Conservation (phyloP, 37 sponge, comb jelly and placozoan species). For the Aplysina aerophoba region DNA sequence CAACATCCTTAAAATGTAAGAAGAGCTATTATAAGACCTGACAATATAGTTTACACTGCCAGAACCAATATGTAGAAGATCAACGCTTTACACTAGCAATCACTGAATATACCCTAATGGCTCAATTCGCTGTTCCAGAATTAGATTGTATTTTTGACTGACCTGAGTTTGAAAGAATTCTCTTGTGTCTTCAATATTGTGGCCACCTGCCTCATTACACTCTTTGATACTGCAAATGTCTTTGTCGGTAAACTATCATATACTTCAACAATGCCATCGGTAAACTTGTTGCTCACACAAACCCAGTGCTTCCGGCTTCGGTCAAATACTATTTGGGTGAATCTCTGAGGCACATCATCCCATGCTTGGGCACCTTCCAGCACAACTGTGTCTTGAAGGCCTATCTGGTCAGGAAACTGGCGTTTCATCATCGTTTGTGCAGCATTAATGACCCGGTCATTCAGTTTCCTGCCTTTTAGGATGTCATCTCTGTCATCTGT, state of each 20-base stretch:
- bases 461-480: neutral
- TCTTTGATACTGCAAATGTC: neutral
- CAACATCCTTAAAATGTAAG: too few relatives aligned
- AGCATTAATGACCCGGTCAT: conserved; percentile 2
- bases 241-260: neutral
- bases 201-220: conserved; percentile 2
- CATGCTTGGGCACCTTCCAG: conserved; percentile 14
- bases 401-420: neutral
- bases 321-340: neutral
- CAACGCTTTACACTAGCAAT: too few relatives aligned
- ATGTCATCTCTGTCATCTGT: conserved; percentile 7
- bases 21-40: too few relatives aligned
- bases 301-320: neutral
- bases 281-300: neutral
- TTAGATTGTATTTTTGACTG: too few relatives aligned
- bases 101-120: too few relatives aligned
- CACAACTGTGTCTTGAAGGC: conserved; percentile 8
- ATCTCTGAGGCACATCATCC: neutral
- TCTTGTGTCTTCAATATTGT: conserved; percentile 5
- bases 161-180: conserved; percentile 2
- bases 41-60: too few relatives aligned
- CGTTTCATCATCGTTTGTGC: neutral
- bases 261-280: neutral
- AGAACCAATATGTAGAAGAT: too few relatives aligned
- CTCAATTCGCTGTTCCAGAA: too few relatives aligned